Conservation (phyloP, 1,140 invertebrate genomes). For the Nebria ingens region DNA sequence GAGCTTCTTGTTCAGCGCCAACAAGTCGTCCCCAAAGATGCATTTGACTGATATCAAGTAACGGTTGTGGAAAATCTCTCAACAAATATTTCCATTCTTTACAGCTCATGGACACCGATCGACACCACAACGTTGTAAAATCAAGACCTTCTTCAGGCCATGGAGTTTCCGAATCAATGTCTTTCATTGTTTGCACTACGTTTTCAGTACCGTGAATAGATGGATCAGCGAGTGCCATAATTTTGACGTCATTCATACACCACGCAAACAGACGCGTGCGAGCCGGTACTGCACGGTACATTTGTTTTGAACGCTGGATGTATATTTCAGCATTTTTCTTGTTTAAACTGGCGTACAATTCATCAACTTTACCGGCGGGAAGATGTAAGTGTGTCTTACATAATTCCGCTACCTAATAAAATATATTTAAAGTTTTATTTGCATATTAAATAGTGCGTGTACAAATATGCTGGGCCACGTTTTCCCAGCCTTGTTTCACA, state of each 20-base stretch:
- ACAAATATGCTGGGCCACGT: too few species aligned
- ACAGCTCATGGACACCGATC: constrained; percentile 69
- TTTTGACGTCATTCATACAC: constrained; percentile 64
- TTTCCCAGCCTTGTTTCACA: too few species aligned
- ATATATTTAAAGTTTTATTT: constrained; percentile 2
- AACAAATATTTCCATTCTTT: constrained; percentile 78
- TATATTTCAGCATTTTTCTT: constrained; percentile 93
- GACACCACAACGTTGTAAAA: constrained; percentile 89
- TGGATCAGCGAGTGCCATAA: constrained; percentile 60
- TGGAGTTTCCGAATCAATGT: constrained; percentile 76
- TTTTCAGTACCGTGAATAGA: constrained; percentile 75
- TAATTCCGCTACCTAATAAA: constrained; percentile 50
- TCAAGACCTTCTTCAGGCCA: constrained; percentile 86
- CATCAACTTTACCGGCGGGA: constrained; percentile 78
- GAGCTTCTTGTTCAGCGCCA: constrained; percentile 80
- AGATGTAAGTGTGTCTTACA: constrained; percentile 72
- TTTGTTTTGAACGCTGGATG: constrained; percentile 77
- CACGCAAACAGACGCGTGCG: constrained; percentile 71
- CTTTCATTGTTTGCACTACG: constrained; percentile 57
- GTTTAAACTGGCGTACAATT: constrained; percentile 73
- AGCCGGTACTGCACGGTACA: constrained; percentile 58
- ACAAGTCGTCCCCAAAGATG: constrained; percentile 81
- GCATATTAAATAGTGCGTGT: neutral
- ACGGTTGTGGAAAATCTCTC: constrained; percentile 91
- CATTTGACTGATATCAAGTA: constrained; percentile 72